A percentile compares a stretch with the other conserved stretches of the same genome.
Conservation (phyloP, 2,888 invertebrate species). For the Melanchra persicariae region DNA sequence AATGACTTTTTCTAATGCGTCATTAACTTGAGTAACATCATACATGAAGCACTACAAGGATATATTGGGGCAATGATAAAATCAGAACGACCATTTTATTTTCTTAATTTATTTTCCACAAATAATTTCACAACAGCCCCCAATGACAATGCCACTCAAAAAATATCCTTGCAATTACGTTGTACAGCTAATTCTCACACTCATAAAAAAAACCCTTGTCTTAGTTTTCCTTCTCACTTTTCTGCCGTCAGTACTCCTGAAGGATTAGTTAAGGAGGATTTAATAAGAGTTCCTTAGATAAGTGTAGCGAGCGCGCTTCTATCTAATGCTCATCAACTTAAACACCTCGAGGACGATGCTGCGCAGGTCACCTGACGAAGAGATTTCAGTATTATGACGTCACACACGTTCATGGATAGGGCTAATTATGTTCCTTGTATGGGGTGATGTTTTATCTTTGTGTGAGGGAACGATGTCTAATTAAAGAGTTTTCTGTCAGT, state of each 20-base stretch:
- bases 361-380: slow-evolving; percentile 57
- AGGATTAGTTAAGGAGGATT: slow-evolving; percentile 90
- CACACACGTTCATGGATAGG: slow-evolving; percentile 8
- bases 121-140: too few species aligned
- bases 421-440: background rate
- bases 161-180: too few species aligned
- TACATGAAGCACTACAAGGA: too few species aligned
- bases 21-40: too few species aligned
- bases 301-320: slow-evolving; percentile 83
- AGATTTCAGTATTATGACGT: slow-evolving; percentile 49
- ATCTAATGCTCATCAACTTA: slow-evolving; percentile 81
- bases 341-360: slow-evolving; percentile 70
- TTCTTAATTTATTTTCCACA: background rate
- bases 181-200: too few species aligned
- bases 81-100: background rate
- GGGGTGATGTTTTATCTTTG: too few species aligned
- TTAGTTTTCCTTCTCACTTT: slow-evolving; percentile 33
- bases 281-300: slow-evolving; percentile 89
- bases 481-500: background rate
- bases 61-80: background rate
- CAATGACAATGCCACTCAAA: background rate
- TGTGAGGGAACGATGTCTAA: too few species aligned
- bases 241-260: slow-evolving; percentile 79
- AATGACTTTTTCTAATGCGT: too few species aligned
- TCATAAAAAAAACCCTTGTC: background rate